Base-by-base conservation (phyloP, 2,113 vertebrate genomes). In the Verasper variegatus region DNA sequence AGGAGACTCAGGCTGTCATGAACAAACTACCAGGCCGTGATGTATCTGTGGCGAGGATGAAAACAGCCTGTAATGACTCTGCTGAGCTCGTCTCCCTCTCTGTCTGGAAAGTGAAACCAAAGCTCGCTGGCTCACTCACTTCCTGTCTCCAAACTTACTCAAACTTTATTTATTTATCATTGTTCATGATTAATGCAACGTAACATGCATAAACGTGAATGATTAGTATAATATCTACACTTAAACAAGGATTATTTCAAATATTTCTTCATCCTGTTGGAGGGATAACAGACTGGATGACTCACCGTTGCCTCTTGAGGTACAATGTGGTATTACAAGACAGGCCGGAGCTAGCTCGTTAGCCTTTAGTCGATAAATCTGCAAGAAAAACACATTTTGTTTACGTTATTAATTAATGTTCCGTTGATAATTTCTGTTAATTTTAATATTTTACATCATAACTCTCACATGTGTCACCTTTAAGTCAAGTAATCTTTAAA, bases 1-100 rank as follows among this genome's bases (percentile, higher is more conserved):
- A 68, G 80, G 71, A 82, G 81, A 62, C 78, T 26, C 62, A 64
- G 64, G 78, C 78, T 2, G 71, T 68, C 68, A 57, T 1, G 54
- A 52, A 42, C 40, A 63, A 74, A 71, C 75, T 72, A 64, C 54
- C 71, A 67, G 77, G 68, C 83, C 73, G 70, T 84, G 80, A 88
- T 90, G 57, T 64, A 83, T 88, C 14, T 84, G 71, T 78, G 76
- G 78, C 58, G 68, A 77, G 78, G 78, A 71, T 69, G 81, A 82
- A 84, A 86, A 82, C 78, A 70, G 80, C 77, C 76, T 82, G 78
- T 90, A 86, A 88, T 90, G 81, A 84, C 81, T 77, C 31, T 68
- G 61, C 68, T 40, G 24, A 84, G 74, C 74, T 86, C 74, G 57
- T 42, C 71, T 54, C 67, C 49, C 56, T 21, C 24, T 7, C 56